Percentiles rank a stretch among this genome's conserved stretches.
These are phyloP conservation scores for Myrmecobius fasciatus DNA, from an alignment of 2,113 vertebrate genomes.

Conservation along the genomic window DNA sequence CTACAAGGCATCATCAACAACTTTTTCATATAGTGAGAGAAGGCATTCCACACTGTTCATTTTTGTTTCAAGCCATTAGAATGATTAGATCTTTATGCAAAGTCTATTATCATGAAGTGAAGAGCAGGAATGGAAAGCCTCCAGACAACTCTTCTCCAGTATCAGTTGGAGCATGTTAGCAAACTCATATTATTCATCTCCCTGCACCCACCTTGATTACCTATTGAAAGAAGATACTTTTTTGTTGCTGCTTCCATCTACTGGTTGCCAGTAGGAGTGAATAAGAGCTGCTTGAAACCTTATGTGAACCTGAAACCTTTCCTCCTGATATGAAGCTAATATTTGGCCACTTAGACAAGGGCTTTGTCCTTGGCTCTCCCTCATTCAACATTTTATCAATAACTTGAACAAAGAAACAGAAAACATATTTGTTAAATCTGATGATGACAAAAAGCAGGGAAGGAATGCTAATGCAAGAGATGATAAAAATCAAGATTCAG, in stretches of 20 bases:
- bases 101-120: neutral
- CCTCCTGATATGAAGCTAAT: neutral
- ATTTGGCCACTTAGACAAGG: neutral
- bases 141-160: neutral
- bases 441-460: neutral
- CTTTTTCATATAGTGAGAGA: neutral
- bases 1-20: neutral
- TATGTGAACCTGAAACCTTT: neutral
- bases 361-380: neutral
- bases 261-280: neutral
- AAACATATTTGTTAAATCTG: neutral
- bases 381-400: neutral
- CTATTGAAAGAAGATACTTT: neutral
- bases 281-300: neutral
- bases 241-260: neutral
- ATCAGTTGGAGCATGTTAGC: neutral
- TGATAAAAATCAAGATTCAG: neutral
- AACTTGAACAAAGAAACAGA: neutral
- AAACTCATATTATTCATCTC: neutral
- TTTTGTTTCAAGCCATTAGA: slow-evolving; percentile 1
- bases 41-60: neutral
- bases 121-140: neutral
- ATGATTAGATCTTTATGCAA: neutral
- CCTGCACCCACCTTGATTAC: neutral
- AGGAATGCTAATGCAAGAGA: neutral